phyloP scores from a whole-genome alignment of 1,140 invertebrate species.

The Holcopasites calliopsidis region DNA sequence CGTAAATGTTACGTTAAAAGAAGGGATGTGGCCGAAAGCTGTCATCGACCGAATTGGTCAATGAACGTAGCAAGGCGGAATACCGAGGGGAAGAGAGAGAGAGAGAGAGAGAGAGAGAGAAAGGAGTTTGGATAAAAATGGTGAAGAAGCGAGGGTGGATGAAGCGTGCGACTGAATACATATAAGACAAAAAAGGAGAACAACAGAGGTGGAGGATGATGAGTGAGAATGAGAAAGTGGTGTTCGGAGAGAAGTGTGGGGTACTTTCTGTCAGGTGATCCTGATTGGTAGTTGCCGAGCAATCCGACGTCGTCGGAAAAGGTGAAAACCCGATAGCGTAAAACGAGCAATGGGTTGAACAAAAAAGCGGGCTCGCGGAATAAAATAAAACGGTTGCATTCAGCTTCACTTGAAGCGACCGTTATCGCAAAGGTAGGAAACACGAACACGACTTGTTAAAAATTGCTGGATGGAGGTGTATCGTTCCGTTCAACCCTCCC shows the following conservation, averaged over 20 bases:
- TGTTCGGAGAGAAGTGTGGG: slow-evolving; percentile 58
- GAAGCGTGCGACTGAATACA: too few relatives aligned
- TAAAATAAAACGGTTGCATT: slow-evolving; percentile 60
- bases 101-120: slow-evolving; percentile 36
- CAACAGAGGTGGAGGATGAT: too few relatives aligned
- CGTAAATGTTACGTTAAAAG: slow-evolving; percentile 73
- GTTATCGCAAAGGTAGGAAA: slow-evolving; percentile 42
- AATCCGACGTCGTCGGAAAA: slow-evolving; percentile 72
- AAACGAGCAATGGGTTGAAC: slow-evolving; percentile 61
- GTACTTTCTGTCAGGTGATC: slow-evolving; percentile 77
- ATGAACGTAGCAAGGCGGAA: slow-evolving; percentile 67
- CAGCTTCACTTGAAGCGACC: slow-evolving; percentile 38
- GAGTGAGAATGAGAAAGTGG: slow-evolving; percentile 54
- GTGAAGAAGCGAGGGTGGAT: too few relatives aligned
- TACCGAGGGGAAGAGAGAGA: slow-evolving; percentile 26
- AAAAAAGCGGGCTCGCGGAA: slow-evolving; percentile 64
- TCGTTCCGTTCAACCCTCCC: slow-evolving; percentile 37
- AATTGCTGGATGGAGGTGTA: slow-evolving; percentile 38
- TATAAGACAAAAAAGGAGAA: too few relatives aligned
- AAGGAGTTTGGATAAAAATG: too few relatives aligned
- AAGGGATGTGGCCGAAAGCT: slow-evolving; percentile 74
- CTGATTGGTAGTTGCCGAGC: slow-evolving; percentile 79
- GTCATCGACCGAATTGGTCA: slow-evolving; percentile 79
- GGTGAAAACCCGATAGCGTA: slow-evolving; percentile 67
- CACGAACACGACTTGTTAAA: slow-evolving; percentile 50